Evolutionary conservation across 1,140 invertebrate species (phyloP), one percentile per base, ranked within the genome.

Genomic region (Cydia fagiglandana): DNA sequence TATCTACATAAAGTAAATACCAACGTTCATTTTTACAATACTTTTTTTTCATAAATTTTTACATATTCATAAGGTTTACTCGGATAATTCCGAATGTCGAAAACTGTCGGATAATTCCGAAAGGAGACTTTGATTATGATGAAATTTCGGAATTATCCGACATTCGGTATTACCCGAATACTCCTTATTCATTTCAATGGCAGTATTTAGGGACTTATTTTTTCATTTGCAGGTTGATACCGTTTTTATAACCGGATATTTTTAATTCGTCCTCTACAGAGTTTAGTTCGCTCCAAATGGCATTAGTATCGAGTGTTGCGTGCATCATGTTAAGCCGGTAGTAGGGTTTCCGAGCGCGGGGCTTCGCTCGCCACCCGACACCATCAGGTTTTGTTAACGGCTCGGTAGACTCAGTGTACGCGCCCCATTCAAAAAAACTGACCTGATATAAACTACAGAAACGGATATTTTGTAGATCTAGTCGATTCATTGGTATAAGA

Each of bases 301-400:
- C 41, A 81, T 78, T 80, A 81, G 81, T 81, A 79, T 80, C 79
- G 70, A 76, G 79, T 80, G 76, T 78, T 78, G 77, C 77, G 47
- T 77, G 78, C 77, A 77, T 75, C 74, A 74, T 76, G 64, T 81
- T 88, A 87, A 85, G 82, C 85, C 86, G 81, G 78, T 83, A 86
- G 82, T 91, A 91, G 82, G 90, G 90, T 87, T 91, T 91, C 90
- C 79, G 78, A 20, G 78, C 6, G 73, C 74, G 77, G 77, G 90
- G 89, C 88, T 91, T 90, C 88, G 13, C 64, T 90, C 88, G 90
- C 81, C 76, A 91, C 73, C 78, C 78, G 90, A 91, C 81, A 91
- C 84, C 80, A 7, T 38, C 47, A 74, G 75, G 83, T 88, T 90
- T 87, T 87, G 79, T 77, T 53, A 53, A 53, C 50, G 50, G n/a